These are phyloP conservation scores for Psammodynastes pulverulentus DNA, from an alignment of 2,113 vertebrate genomes.

Conservation along the genomic window DNA sequence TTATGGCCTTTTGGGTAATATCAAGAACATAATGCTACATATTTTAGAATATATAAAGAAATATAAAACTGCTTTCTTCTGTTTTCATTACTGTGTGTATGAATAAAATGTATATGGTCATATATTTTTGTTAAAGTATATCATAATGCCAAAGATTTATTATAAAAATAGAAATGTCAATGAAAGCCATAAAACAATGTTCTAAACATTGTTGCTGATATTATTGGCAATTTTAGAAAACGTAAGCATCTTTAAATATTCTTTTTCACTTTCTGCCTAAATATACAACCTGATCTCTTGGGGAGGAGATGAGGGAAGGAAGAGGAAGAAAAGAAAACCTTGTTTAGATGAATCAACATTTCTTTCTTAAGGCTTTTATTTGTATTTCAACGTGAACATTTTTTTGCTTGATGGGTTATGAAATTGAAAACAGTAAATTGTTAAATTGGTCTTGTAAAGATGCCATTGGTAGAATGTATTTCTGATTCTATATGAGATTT, in stretches of 20 bases:
- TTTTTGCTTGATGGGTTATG: slow-evolving; percentile 53
- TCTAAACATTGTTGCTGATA: slow-evolving; percentile 25
- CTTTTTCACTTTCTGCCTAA: slow-evolving; percentile 39
- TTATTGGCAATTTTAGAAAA: slow-evolving; percentile 40
- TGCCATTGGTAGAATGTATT: background rate
- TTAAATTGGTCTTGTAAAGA: slow-evolving; percentile 55
- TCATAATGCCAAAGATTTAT: slow-evolving; percentile 18
- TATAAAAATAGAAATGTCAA: slow-evolving; percentile 2
- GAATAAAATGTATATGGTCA: background rate
- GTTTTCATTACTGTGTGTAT: background rate
- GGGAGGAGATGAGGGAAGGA: background rate
- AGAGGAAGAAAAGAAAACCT: background rate
- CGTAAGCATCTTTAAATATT: slow-evolving; percentile 39
- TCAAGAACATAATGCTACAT: background rate
- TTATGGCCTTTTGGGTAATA: background rate
- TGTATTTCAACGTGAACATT: slow-evolving; percentile 46
- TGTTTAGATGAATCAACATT: slow-evolving; percentile 19
- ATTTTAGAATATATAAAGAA: background rate
- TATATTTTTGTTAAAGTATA: background rate
- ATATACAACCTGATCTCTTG: slow-evolving; percentile 43
- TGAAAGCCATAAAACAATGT: background rate
- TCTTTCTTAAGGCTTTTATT: slow-evolving; percentile 31
- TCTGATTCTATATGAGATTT: background rate
- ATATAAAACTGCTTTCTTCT: background rate
- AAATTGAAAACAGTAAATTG: slow-evolving; percentile 58